Conservation (phyloP, 1,140 invertebrate genomes). For the Drosophila trapezifrons region DNA sequence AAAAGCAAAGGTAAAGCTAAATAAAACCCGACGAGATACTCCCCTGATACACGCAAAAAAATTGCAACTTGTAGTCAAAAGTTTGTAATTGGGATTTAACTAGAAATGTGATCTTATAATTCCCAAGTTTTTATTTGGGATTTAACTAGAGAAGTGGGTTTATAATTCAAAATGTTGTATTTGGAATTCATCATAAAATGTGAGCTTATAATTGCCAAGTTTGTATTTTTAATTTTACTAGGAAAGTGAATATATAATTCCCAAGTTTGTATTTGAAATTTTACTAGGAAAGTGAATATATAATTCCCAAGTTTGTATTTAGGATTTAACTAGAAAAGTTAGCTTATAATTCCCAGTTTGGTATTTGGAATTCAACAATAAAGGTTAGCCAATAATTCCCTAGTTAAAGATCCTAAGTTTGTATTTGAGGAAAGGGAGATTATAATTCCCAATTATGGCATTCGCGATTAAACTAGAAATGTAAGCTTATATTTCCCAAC, state of each 20-base stretch:
- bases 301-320: not conserved
- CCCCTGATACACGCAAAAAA: constrained; percentile 29
- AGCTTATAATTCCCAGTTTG: no score
- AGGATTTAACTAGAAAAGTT: not conserved
- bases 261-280: not conserved
- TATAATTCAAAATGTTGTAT: not conserved
- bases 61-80: not conserved
- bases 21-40: constrained; percentile 53
- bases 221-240: not conserved
- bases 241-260: not conserved
- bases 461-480: not conserved
- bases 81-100: no score
- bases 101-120: not conserved
- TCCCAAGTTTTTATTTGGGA: not conserved
- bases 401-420: not conserved
- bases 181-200: not conserved
- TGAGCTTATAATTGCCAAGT: not conserved
- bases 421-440: not conserved
- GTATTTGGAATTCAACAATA: no score
- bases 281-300: not conserved
- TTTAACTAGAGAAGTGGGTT: not conserved
- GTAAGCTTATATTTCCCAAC: not conserved
- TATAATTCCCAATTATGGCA: no score
- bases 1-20: constrained; percentile 50
- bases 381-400: no score